These are phyloP conservation scores for Amyelois transitella DNA, from an alignment of 1,140 invertebrate genomes.

Conservation along the genomic window DNA sequence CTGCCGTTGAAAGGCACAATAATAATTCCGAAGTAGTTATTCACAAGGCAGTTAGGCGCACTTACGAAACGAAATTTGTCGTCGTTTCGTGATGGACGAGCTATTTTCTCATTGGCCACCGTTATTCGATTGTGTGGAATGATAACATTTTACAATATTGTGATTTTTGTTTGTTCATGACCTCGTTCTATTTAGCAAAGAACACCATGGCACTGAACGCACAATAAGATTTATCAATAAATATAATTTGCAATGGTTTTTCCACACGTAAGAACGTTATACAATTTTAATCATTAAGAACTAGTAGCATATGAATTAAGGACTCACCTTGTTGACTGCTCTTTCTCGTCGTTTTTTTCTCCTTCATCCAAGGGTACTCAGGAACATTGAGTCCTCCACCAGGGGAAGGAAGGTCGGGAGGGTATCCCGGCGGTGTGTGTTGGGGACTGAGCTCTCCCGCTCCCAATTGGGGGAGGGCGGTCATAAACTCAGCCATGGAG, in stretches of 20 bases:
- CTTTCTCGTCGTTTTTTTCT: conserved; percentile 96
- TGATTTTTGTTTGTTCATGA: background rate
- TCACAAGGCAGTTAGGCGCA: conserved; percentile 58
- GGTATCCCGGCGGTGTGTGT: conserved; percentile 74
- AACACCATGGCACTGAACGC: background rate
- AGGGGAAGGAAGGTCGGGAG: conserved; percentile 77
- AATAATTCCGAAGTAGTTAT: conserved; percentile 56
- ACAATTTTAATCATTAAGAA: conserved; percentile 3
- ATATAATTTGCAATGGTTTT: no score
- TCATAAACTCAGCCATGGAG: conserved; percentile 95
- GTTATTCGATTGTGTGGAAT: conserved; percentile 17
- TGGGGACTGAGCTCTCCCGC: conserved; percentile 76
- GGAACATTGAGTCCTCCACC: conserved; percentile 86
- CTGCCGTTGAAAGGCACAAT: conserved; percentile 65
- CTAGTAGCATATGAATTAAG: background rate
- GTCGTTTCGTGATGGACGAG: conserved; percentile 29
- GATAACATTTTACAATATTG: conserved; percentile 20
- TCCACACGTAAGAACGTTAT: no score
- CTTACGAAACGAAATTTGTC: conserved; percentile 53
- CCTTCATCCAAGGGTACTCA: conserved; percentile 98
- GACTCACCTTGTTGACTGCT: conserved; percentile 90
- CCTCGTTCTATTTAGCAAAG: no score
- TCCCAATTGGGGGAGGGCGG: conserved; percentile 83
- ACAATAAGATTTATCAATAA: no score
- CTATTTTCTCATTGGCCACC: conserved; percentile 25